Percentiles rank a stretch among this genome's conserved stretches.
Conservation (phyloP, 2,113 vertebrate genomes). For the Triplophysa siluroides region DNA sequence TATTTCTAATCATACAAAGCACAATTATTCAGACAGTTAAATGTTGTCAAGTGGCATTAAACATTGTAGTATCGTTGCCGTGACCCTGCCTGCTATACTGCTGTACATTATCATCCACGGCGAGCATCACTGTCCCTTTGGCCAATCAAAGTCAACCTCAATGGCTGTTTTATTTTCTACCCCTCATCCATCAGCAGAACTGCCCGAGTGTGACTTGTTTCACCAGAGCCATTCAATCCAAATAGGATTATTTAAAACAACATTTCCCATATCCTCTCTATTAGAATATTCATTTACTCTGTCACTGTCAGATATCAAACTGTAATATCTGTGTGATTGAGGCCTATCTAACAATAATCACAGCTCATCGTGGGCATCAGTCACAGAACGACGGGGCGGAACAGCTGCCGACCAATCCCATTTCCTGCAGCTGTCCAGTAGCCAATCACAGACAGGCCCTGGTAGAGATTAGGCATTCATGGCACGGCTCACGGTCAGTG, state of each 20-base stretch:
- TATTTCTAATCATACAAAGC: too few relatives aligned
- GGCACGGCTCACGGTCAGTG: conserved; percentile 23
- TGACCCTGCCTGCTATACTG: too few relatives aligned
- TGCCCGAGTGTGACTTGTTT: background rate
- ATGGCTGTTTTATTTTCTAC: background rate
- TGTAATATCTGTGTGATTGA: conserved; percentile 77
- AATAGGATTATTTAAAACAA: conserved; percentile 50
- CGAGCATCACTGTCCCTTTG: background rate
- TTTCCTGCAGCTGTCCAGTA: conserved; percentile 60
- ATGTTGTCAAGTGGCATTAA: too few relatives aligned
- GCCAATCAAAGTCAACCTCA: background rate
- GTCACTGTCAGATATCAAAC: conserved; percentile 70
- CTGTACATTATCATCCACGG: background rate
- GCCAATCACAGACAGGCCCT: conserved; percentile 76
- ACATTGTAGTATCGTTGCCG: too few relatives aligned
- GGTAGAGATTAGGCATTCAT: conserved; percentile 66
- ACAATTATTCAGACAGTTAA: too few relatives aligned
- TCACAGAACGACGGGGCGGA: conserved; percentile 74
- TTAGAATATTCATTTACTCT: conserved; percentile 61
- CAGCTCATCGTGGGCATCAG: conserved; percentile 64
- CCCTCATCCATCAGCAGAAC: conserved; percentile 10
- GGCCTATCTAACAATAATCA: conserved; percentile 78
- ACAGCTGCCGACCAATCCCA: conserved; percentile 77
- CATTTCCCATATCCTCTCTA: conserved; percentile 46
- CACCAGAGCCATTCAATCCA: conserved; percentile 51